A percentile compares a stretch with the other conserved stretches of the same genome.
phyloP scores from a whole-genome alignment of 2,113 vertebrate genomes.

The Chloroceryle aenea region DNA sequence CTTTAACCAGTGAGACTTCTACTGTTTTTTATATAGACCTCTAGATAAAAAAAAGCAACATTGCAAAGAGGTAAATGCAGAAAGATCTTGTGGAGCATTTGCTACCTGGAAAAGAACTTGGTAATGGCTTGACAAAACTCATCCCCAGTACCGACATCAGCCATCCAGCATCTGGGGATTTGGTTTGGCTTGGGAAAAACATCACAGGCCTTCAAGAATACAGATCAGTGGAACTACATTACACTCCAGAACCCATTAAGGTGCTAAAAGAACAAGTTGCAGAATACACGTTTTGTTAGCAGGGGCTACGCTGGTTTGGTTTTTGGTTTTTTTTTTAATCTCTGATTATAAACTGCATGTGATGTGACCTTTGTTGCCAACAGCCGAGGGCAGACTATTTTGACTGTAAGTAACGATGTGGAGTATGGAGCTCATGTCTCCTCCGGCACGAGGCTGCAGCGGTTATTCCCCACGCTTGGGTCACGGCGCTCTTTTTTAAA shows the following conservation, averaged over 20 bases:
- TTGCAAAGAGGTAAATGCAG: background rate
- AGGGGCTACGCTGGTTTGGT: background rate
- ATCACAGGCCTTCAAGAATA: fast-evolving
- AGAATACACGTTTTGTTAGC: fast-evolving
- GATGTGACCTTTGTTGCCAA: background rate
- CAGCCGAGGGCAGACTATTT: background rate
- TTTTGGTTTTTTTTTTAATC: too few species aligned
- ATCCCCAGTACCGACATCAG: background rate
- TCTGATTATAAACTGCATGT: background rate
- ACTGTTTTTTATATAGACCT: background rate
- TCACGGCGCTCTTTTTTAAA: background rate
- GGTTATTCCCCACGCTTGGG: background rate
- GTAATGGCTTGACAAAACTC: background rate
- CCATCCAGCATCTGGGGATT: background rate
- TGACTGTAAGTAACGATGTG: background rate
- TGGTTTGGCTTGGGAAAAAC: background rate
- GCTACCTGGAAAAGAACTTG: background rate
- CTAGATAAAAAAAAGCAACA: background rate
- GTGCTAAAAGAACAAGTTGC: background rate
- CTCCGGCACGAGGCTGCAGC: background rate
- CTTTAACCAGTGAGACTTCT: background rate
- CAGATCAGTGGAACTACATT: fast-evolving
- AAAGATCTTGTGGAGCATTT: background rate
- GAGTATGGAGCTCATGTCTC: background rate
- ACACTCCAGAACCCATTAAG: background rate